Percentiles rank a stretch among this genome's conserved stretches.
Conservation (phyloP, 30 jellyfish, hydroid and myxozoan genomes). For the Phacellophora camtschatica region DNA sequence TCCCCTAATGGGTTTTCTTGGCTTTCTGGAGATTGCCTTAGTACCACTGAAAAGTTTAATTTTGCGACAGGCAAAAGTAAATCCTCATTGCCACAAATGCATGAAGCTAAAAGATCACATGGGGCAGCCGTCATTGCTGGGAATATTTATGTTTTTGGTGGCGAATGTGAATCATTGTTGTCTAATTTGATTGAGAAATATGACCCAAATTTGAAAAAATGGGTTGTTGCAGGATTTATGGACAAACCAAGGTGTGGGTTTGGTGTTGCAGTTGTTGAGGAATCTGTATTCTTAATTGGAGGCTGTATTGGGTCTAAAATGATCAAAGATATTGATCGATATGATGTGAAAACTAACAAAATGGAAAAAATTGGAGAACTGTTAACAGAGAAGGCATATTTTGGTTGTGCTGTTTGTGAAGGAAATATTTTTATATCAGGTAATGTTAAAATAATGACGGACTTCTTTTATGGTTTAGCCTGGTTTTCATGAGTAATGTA, state of each 20-base stretch:
- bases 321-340: conserved; percentile 45
- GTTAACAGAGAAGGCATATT: conserved; percentile 33
- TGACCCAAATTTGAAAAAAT: conserved; percentile 53
- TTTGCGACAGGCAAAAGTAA: conserved; percentile 41
- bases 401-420: conserved; percentile 61
- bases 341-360: conserved; percentile 19
- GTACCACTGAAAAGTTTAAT: conserved; percentile 58
- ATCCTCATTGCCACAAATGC: conserved; percentile 57
- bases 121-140: conserved; percentile 54
- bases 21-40: conserved; percentile 59
- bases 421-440: conserved; percentile 70
- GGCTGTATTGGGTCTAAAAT: conserved; percentile 64
- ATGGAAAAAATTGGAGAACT: conserved; percentile 60
- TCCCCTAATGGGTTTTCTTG: conserved; percentile 65
- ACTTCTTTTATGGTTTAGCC: not conserved
- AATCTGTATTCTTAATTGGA: conserved; percentile 44
- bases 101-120: conserved; percentile 62
- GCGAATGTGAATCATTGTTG: conserved; percentile 56
- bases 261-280: conserved; percentile 52
- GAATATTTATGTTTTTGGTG: conserved; percentile 48
- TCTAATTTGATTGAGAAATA: conserved; percentile 32
- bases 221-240: conserved; percentile 47
- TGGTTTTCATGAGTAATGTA: too few relatives aligned
- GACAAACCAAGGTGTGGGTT: conserved; percentile 65
- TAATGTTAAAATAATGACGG: not conserved